phyloP scores from a whole-genome alignment of 2,888 invertebrate genomes.

The Ectemnius cavifrons region DNA sequence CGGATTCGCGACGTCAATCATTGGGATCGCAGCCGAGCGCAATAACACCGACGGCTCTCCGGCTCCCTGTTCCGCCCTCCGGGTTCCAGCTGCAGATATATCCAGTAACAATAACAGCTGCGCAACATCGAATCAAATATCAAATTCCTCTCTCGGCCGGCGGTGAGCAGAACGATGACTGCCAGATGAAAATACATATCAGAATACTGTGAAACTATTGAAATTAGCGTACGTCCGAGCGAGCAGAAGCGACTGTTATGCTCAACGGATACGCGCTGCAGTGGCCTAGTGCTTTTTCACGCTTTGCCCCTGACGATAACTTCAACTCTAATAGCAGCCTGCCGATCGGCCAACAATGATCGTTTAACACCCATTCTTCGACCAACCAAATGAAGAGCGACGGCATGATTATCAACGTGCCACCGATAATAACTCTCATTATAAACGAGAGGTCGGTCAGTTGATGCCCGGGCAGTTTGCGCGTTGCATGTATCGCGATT shows the following conservation, averaged over 20 bases:
- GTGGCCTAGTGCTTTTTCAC: no score
- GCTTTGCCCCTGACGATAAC: no score
- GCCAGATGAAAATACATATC: constrained; percentile 40
- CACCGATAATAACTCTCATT: not conserved
- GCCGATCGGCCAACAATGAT: not conserved
- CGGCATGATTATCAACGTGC: constrained; percentile 3
- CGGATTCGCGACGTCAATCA: constrained; percentile 45
- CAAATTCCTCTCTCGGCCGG: constrained; percentile 47
- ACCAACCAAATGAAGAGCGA: not conserved
- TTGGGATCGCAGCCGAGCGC: constrained; percentile 35
- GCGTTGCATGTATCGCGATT: constrained; percentile 12
- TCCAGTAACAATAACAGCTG: constrained; percentile 53
- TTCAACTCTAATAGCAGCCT: no score
- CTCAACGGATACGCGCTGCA: no score
- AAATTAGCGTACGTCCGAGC: constrained; percentile 39
- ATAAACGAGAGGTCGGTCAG: not conserved
- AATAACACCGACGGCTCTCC: constrained; percentile 44
- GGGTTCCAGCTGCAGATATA: no score
- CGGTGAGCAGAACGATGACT: constrained; percentile 17
- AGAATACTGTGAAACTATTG: constrained; percentile 34
- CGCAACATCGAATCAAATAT: constrained; percentile 60
- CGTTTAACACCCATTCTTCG: not conserved
- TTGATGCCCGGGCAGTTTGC: not conserved
- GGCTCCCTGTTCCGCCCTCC: not conserved
- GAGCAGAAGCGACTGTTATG: not conserved